A percentile compares a stretch with the other conserved stretches of the same genome.
These are phyloP conservation scores for Epistrophe grossulariae DNA, from an alignment of 2,888 invertebrate species.

Conservation along the genomic window DNA sequence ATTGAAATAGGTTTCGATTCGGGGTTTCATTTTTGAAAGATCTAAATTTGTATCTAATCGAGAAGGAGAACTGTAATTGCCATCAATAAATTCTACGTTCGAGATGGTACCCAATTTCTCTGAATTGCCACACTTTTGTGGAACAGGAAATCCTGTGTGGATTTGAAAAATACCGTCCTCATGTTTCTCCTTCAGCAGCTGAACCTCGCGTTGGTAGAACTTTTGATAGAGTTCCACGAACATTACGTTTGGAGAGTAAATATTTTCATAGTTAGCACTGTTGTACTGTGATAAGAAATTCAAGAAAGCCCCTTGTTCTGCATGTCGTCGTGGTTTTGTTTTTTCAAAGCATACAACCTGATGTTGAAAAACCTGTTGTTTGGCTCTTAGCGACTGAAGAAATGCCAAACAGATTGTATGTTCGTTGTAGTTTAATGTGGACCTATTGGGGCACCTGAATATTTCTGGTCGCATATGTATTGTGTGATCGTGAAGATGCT, in stretches of 20 bases:
- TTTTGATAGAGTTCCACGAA: constrained; percentile 77
- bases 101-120: constrained; percentile 76
- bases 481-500: constrained; percentile 76
- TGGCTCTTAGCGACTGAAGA: constrained; percentile 76
- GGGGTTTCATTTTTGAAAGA: constrained; percentile 74
- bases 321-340: constrained; percentile 61
- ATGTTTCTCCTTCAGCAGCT: constrained; percentile 61
- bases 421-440: constrained; percentile 76
- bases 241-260: constrained; percentile 77
- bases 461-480: constrained; percentile 32
- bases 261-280: constrained; percentile 74
- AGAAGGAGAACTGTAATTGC: constrained; percentile 65
- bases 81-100: constrained; percentile 75
- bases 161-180: constrained; percentile 77
- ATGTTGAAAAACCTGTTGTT: constrained; percentile 38
- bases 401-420: constrained; percentile 79
- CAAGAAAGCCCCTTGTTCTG: constrained; percentile 77
- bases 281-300: constrained; percentile 77
- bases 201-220: constrained; percentile 76
- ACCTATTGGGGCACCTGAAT: constrained; percentile 77
- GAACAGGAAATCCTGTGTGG: constrained; percentile 79
- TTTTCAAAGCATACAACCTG: constrained; percentile 72
- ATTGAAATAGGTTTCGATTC: constrained; percentile 76
- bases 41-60: constrained; percentile 43
- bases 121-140: constrained; percentile 76